Percentiles rank a stretch among this genome's conserved stretches.
Evolutionary conservation across 2,888 invertebrate species (phyloP).

Genomic region (Polia nebulosa): DNA sequence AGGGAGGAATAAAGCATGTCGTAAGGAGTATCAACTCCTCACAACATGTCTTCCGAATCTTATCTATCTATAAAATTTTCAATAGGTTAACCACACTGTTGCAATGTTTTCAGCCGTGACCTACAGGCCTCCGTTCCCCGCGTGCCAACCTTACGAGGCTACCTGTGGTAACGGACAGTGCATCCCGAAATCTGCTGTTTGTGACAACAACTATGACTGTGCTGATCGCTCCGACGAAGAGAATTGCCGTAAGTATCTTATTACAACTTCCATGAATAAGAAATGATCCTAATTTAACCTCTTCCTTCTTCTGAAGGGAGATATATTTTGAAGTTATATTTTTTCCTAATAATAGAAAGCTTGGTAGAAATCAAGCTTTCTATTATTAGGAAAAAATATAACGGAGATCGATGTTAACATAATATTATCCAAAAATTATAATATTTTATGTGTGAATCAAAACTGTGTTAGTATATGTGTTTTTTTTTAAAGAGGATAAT

Average conservation of each 20-base stretch:
- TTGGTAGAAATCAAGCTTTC: too few species aligned
- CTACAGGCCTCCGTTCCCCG: constrained; percentile 54
- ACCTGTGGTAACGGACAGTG: constrained; percentile 98
- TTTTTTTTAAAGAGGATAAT: too few species aligned
- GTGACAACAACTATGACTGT: constrained; percentile 95
- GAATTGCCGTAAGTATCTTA: constrained; percentile 94
- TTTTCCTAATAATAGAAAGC: too few species aligned
- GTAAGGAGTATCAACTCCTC: too few species aligned
- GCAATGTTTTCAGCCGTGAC: constrained; percentile 65
- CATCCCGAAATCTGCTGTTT: constrained; percentile 95
- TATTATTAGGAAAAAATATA: too few species aligned
- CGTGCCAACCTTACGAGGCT: constrained; percentile 91
- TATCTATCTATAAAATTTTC: not conserved
- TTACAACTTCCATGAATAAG: not conserved
- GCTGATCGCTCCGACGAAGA: constrained; percentile 97
- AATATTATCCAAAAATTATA: too few species aligned
- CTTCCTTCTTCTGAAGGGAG: not conserved
- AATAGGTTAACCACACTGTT: not conserved
- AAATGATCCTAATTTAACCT: not conserved
- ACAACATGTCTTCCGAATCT: too few species aligned
- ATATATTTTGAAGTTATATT: too few species aligned
- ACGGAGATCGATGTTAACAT: too few species aligned
- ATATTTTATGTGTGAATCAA: too few species aligned
- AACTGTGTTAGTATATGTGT: too few species aligned
- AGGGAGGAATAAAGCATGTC: too few species aligned